Percentiles rank a stretch among this genome's conserved stretches.
Conservation (phyloP, 2,888 invertebrate genomes). For the Oligia fasciuncula region DNA sequence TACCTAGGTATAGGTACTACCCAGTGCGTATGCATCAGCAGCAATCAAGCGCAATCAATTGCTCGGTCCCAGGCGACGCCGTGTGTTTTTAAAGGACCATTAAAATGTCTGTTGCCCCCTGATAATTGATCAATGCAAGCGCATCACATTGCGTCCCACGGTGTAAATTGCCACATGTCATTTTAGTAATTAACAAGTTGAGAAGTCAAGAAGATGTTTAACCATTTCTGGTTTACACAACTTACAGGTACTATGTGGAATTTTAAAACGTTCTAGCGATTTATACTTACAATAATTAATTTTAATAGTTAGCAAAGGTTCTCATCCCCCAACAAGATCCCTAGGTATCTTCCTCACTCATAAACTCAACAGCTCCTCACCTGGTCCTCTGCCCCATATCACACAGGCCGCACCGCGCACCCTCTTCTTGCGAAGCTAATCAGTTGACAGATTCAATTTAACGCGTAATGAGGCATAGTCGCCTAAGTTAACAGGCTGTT, state of each 20-base stretch:
- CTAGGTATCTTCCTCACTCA: neutral
- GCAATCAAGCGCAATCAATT: conserved; percentile 47
- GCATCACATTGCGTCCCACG: conserved; percentile 4
- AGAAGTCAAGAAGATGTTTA: neutral
- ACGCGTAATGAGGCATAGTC: conserved; percentile 61
- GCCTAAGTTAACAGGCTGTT: conserved; percentile 64
- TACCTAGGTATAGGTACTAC: neutral
- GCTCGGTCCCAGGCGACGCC: conserved; percentile 34
- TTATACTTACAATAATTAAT: neutral
- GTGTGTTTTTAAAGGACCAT: conserved; percentile 33
- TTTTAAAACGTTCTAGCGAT: neutral
- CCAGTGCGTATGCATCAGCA: neutral
- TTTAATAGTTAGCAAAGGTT: neutral
- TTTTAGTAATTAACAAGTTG: conserved; percentile 1
- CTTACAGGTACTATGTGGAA: neutral
- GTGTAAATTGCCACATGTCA: neutral
- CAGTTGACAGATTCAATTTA: conserved; percentile 70
- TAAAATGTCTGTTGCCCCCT: conserved; percentile 28
- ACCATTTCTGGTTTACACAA: neutral
- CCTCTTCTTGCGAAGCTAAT: conserved; percentile 61
- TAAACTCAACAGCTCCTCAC: conserved; percentile 15
- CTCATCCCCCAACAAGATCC: neutral
- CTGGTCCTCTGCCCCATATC: conserved; percentile 11
- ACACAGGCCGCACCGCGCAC: conserved; percentile 23
- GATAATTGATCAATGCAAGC: conserved; percentile 30